phyloP scores from a whole-genome alignment of 2,113 vertebrate genomes.

The Ictidomys tridecemlineatus region DNA sequence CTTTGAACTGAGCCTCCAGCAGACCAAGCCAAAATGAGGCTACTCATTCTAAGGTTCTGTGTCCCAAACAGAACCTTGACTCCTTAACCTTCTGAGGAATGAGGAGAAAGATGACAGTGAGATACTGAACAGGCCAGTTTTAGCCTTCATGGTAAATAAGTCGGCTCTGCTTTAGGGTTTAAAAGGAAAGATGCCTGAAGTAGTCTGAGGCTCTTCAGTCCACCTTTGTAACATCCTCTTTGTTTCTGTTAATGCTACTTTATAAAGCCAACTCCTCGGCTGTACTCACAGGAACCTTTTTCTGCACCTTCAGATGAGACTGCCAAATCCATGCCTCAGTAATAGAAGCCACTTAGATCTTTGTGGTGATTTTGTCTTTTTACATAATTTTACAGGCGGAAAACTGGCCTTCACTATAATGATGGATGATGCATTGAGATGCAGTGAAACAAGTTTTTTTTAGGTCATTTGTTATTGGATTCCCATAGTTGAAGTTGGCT shows the following conservation, averaged over 20 bases:
- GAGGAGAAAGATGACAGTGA: not conserved
- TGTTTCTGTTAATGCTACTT: no score
- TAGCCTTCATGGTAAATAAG: not conserved
- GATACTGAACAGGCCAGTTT: not conserved
- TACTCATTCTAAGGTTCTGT: not conserved
- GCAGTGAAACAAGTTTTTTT: slow-evolving; percentile 57
- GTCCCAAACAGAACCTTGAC: not conserved
- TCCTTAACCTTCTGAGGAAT: not conserved
- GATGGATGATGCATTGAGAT: slow-evolving; percentile 36
- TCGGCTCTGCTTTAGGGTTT: not conserved
- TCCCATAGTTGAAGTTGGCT: slow-evolving; percentile 7
- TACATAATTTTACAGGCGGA: not conserved
- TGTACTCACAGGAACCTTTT: not conserved
- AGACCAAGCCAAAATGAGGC: not conserved
- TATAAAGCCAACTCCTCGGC: no score
- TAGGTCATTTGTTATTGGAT: slow-evolving; percentile 54
- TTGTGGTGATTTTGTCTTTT: not conserved
- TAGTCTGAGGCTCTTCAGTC: accelerated
- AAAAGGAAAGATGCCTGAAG: not conserved
- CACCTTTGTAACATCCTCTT: not conserved
- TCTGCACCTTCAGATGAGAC: not conserved
- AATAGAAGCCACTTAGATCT: not conserved
- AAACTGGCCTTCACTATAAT: slow-evolving; percentile 58
- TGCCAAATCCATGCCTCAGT: no score
- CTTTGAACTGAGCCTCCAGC: not conserved